Evolutionary conservation across 1,140 invertebrate species (phyloP).

Genomic region (Limonius californicus): DNA sequence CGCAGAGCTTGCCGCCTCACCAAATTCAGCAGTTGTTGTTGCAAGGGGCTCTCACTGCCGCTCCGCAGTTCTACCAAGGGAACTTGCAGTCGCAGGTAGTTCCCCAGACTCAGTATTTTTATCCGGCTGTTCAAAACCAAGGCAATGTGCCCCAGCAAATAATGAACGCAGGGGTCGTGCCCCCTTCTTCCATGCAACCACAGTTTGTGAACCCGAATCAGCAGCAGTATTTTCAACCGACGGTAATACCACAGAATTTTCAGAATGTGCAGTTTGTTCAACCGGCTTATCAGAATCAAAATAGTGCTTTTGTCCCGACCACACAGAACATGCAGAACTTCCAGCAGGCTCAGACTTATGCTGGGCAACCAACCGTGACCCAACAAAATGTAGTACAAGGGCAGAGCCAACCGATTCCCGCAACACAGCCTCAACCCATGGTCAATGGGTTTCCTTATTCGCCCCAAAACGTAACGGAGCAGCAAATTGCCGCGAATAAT

Average conservation of each 20-base stretch:
- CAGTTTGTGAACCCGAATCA: constrained; percentile 38
- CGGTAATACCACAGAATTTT: constrained; percentile 37
- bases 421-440: constrained; percentile 30
- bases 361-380: constrained; percentile 34
- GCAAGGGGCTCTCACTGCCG: constrained; percentile 35
- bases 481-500: constrained; percentile 27
- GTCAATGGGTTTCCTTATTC: constrained; percentile 43
- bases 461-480: constrained; percentile 28
- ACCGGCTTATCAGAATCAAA: constrained; percentile 38
- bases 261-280: constrained; percentile 44
- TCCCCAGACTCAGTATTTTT: constrained; percentile 44
- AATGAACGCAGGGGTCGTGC: constrained; percentile 27
- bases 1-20: constrained; percentile 44
- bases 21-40: constrained; percentile 45
- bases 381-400: constrained; percentile 27
- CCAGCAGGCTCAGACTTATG: constrained; percentile 43
- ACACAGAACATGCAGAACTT: constrained; percentile 39
- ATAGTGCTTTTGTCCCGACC: constrained; percentile 44
- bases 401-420: neutral
- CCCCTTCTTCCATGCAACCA: constrained; percentile 33
- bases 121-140: constrained; percentile 34
- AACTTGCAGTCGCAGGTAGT: constrained; percentile 40
- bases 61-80: constrained; percentile 37
- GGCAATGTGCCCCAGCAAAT: constrained; percentile 31
- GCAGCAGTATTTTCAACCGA: constrained; percentile 36